phyloP scores from a whole-genome alignment of 2,113 vertebrate species.

The Chionomys nivalis region DNA sequence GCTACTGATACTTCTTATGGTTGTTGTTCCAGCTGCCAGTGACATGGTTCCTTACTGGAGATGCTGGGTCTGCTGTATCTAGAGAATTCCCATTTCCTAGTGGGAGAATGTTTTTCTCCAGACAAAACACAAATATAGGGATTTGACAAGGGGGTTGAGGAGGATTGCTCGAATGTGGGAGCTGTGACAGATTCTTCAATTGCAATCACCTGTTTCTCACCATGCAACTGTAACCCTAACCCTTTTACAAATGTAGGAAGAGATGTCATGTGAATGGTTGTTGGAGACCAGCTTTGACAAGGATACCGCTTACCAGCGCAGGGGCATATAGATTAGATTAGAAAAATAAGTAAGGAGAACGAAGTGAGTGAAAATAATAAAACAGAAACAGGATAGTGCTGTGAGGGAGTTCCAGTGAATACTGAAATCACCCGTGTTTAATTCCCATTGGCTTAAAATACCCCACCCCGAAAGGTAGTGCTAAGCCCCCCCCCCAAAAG shows the following conservation, averaged over 20 bases:
- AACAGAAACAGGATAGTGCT: too few species aligned
- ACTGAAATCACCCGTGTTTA: too few species aligned
- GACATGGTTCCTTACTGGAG: background rate
- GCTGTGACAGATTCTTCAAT: background rate
- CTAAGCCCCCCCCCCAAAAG: too few species aligned
- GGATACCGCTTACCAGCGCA: too few species aligned
- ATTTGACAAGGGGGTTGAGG: background rate
- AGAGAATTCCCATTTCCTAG: background rate
- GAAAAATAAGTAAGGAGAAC: too few species aligned
- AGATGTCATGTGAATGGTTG: background rate
- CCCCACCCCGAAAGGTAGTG: too few species aligned
- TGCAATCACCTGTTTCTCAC: background rate
- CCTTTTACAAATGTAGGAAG: background rate
- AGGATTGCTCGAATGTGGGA: background rate
- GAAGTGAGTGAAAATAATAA: too few species aligned
- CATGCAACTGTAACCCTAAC: background rate
- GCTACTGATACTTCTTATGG: background rate
- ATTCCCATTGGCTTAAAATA: too few species aligned
- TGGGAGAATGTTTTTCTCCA: background rate
- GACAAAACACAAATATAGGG: background rate
- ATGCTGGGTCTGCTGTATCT: background rate
- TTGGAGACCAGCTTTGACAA: too few species aligned
- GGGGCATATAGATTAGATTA: too few species aligned
- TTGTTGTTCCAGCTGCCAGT: background rate
- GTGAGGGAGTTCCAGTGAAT: too few species aligned